A percentile compares a stretch with the other conserved stretches of the same genome.
These are phyloP conservation scores for Polydrusus pterygomalis DNA, from an alignment of 2,888 invertebrate genomes.

Conservation along the genomic window DNA sequence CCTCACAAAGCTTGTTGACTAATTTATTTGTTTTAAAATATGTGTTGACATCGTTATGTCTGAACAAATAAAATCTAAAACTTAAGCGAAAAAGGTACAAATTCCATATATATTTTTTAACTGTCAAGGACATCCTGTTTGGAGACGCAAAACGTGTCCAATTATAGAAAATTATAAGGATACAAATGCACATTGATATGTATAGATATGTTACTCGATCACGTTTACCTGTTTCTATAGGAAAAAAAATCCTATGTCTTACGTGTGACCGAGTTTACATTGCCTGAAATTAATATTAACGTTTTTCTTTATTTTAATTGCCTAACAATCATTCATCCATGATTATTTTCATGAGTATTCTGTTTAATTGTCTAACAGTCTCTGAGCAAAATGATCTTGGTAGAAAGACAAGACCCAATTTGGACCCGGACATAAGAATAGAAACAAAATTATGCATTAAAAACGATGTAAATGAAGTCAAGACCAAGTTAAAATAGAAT, in stretches of 20 bases:
- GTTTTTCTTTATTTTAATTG: not conserved
- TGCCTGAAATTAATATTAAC: not conserved
- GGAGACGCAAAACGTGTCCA: constrained; percentile 33
- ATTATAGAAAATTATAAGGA: constrained; percentile 38
- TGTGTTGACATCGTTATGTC: constrained; percentile 1
- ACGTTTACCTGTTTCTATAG: constrained; percentile 26
- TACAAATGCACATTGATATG: constrained; percentile 31
- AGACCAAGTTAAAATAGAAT: not conserved
- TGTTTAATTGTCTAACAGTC: too few relatives aligned
- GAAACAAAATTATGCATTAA: too few relatives aligned
- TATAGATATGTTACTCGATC: constrained; percentile 9
- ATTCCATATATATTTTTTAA: constrained; percentile 30
- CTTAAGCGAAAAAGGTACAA: constrained; percentile 23
- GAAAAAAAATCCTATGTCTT: constrained; percentile 10
- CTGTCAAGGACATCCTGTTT: constrained; percentile 39
- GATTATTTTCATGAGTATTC: too few relatives aligned
- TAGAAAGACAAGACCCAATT: too few relatives aligned
- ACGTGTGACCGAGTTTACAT: constrained; percentile 14
- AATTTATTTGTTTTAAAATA: constrained; percentile 5
- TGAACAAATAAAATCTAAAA: constrained; percentile 15
- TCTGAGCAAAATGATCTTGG: too few relatives aligned
- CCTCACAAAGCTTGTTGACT: not conserved
- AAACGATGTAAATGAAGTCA: not conserved
- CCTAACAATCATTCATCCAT: too few relatives aligned
- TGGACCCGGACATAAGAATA: too few relatives aligned